Evolutionary conservation across 2,888 invertebrate species (phyloP), one percentile per base, ranked within the genome.

Genomic region (Trachelus tabidus): DNA sequence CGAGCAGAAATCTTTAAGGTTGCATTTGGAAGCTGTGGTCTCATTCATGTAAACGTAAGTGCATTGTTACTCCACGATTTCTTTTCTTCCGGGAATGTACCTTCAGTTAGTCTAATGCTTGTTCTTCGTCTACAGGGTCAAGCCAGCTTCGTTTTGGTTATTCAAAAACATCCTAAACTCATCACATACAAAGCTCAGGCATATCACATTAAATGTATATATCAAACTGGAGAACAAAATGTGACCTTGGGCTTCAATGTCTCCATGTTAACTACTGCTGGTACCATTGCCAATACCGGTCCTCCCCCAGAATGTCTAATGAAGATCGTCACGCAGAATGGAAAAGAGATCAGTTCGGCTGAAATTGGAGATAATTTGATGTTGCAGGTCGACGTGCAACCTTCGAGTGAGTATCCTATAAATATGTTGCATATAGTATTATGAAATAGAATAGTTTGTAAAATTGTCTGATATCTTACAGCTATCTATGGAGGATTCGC

Each of bases 91-190:
- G 3, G 11, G n/a, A 75, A 31, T 34, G 12, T 33, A 34, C 33
- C 56, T 56, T 56, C 15, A 11, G 71, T 79, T 75, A 77, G 71
- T 73, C 30, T 79, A 15, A 68, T 77, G 73, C 12, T 35, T 68
- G 68, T 80, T 75, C 71, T 73, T 31, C 75, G 34, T 12, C 31
- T 91, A 79, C 91, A 96, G 96, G 98, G 98, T 76, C 95, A 97
- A 90, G 98, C 98, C 34, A 97, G 97, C 89, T 98, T 98, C 90
- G 97, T 98, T 1, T 93, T 99, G 73, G 98, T 99, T 34, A 97
- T 99, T 89, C 98, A 99, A 91, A 97, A 98, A 92, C 98, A 99
- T 94, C 98, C 98, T 0, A 97, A 97, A 93, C 93, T 99, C 76
- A 96, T 98, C 76, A 99, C 98, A 0, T 97, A 97, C 90, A 97